Conservation (phyloP, 2,888 invertebrate species). For the Drosophila picticornis region DNA sequence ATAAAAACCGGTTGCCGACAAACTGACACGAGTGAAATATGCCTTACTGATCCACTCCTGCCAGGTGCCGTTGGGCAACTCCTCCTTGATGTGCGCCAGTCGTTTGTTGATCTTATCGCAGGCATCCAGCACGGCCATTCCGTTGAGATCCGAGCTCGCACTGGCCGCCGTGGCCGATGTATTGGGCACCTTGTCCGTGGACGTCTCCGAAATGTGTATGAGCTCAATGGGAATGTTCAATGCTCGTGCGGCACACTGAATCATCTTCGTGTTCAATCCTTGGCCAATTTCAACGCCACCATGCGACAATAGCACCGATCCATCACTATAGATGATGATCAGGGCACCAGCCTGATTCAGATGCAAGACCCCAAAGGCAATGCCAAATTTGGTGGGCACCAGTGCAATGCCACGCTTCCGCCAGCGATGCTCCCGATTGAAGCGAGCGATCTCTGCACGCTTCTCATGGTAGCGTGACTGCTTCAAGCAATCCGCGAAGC, state of each 20-base stretch:
- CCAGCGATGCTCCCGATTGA: slow-evolving; percentile 93
- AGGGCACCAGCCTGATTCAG: slow-evolving; percentile 95
- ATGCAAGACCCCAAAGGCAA: slow-evolving; percentile 91
- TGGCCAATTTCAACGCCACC: slow-evolving; percentile 99
- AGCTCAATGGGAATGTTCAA: slow-evolving; percentile 89
- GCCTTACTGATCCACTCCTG: slow-evolving; percentile 93
- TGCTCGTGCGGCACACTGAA: slow-evolving; percentile 93
- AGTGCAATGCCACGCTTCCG: slow-evolving; percentile 94
- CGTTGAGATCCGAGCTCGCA: slow-evolving; percentile 94
- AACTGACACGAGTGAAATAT: slow-evolving; percentile 90
- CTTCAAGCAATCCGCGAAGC: slow-evolving; percentile 92
- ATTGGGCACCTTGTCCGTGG: slow-evolving; percentile 96
- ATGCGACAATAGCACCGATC: slow-evolving; percentile 94
- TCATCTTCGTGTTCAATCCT: slow-evolving; percentile 97
- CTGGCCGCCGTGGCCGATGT: slow-evolving; percentile 96
- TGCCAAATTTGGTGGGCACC: slow-evolving; percentile 94
- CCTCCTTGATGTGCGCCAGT: slow-evolving; percentile 90
- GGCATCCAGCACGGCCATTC: slow-evolving; percentile 95
- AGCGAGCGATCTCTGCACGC: slow-evolving; percentile 87
- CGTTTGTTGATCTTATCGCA: slow-evolving; percentile 91
- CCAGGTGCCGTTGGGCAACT: slow-evolving; percentile 93
- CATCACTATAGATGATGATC: slow-evolving; percentile 94
- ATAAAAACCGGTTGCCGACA: slow-evolving; percentile 94
- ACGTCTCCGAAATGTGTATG: slow-evolving; percentile 93
- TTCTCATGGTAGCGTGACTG: slow-evolving; percentile 89